These are phyloP conservation scores for Formica aserva DNA, from an alignment of 2,888 invertebrate species.

Conservation along the genomic window DNA sequence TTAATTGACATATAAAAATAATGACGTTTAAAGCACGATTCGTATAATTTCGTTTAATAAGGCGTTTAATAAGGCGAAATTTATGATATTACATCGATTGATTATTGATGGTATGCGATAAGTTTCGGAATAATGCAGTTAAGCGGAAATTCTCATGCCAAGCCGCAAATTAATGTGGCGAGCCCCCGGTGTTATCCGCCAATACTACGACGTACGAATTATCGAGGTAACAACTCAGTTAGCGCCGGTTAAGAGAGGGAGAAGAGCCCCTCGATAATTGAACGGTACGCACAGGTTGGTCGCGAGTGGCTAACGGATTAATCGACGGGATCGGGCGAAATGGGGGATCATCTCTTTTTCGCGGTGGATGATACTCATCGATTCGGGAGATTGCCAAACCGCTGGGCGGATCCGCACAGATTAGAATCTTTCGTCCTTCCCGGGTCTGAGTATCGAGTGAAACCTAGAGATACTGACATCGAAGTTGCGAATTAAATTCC, in stretches of 20 bases:
- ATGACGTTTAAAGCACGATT: not conserved
- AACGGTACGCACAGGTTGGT: constrained; percentile 67
- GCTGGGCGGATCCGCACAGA: not conserved
- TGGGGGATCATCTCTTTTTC: constrained; percentile 45
- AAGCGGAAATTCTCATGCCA: constrained; percentile 68
- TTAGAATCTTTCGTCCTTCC: not conserved
- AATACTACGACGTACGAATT: constrained; percentile 73
- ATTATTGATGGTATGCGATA: constrained; percentile 40
- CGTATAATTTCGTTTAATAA: not conserved
- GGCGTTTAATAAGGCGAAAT: constrained; percentile 1
- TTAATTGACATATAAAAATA: not conserved
- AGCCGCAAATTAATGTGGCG: constrained; percentile 70
- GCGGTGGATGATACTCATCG: constrained; percentile 10
- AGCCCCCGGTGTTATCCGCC: constrained; percentile 59
- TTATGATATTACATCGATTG: constrained; percentile 24
- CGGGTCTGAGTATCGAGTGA: not conserved
- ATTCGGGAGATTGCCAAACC: constrained; percentile 26
- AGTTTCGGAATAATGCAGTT: constrained; percentile 69
- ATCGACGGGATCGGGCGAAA: constrained; percentile 58
- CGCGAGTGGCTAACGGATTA: constrained; percentile 61
- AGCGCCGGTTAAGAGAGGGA: constrained; percentile 65
- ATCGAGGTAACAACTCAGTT: constrained; percentile 75
- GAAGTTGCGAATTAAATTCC: constrained; percentile 54
- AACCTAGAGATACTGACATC: constrained; percentile 44
- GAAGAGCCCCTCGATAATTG: constrained; percentile 69